A percentile compares a stretch with the other conserved stretches of the same genome.
These are phyloP conservation scores for Morpho deidamia DNA, from an alignment of 2,888 invertebrate genomes.

Conservation along the genomic window DNA sequence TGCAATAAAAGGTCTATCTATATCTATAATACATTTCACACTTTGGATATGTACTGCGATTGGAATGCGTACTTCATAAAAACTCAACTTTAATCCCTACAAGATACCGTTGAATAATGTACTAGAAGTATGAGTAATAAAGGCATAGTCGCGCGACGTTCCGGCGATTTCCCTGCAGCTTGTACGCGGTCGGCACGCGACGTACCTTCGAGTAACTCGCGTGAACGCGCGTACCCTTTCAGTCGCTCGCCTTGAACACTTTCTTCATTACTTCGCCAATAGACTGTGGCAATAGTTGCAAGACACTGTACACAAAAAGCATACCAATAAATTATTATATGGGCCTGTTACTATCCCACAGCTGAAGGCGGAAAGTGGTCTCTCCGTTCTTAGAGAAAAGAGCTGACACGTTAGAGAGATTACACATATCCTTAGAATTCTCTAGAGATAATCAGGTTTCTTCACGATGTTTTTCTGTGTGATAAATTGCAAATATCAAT, in stretches of 20 bases:
- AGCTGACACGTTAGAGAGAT: too few relatives aligned
- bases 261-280: slow-evolving; percentile 92
- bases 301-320: slow-evolving; percentile 78
- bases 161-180: slow-evolving; percentile 71
- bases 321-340: too few relatives aligned
- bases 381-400: too few relatives aligned
- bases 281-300: slow-evolving; percentile 91
- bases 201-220: slow-evolving; percentile 82
- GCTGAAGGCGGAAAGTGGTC: too few relatives aligned
- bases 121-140: slow-evolving; percentile 29
- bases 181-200: slow-evolving; percentile 88
- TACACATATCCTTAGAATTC: too few relatives aligned
- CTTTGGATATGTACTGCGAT: slow-evolving; percentile 9
- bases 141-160: slow-evolving; percentile 34
- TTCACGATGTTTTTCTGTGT: too few relatives aligned
- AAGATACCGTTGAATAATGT: neutral
- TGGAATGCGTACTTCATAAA: slow-evolving; percentile 5
- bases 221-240: slow-evolving; percentile 87
- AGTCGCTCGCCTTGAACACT: slow-evolving; percentile 88
- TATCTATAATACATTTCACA: slow-evolving; percentile 3
- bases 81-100: neutral
- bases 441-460: too few relatives aligned
- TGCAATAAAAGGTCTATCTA: neutral
- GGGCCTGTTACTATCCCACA: too few relatives aligned
- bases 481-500: too few relatives aligned